Evolutionary conservation across 2,113 vertebrate species (phyloP).

Genomic region (Willisornis vidua): DNA sequence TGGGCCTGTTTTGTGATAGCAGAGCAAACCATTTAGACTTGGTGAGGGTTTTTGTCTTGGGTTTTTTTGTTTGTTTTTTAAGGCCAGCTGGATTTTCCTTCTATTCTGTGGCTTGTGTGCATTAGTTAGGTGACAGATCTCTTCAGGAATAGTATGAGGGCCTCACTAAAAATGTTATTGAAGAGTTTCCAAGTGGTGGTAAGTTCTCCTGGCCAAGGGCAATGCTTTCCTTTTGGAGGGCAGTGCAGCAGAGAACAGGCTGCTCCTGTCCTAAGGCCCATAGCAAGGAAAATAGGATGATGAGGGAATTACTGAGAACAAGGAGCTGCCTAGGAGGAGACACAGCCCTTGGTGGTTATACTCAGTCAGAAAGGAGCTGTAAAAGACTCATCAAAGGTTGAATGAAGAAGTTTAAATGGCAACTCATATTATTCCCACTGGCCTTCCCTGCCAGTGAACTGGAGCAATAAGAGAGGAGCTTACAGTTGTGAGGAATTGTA

Average conservation of each 20-base stretch:
- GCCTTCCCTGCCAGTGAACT: background rate
- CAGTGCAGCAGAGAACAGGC: too few species aligned
- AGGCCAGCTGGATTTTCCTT: background rate
- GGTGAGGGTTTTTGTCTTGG: background rate
- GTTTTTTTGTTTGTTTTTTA: background rate
- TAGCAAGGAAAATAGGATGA: background rate
- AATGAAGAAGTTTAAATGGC: background rate
- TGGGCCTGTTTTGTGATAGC: background rate
- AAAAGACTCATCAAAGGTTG: background rate
- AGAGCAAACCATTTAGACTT: background rate
- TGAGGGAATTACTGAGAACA: background rate
- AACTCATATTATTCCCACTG: background rate
- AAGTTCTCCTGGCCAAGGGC: background rate
- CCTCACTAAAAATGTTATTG: background rate
- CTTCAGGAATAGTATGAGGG: background rate
- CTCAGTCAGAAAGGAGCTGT: background rate
- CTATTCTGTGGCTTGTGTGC: background rate
- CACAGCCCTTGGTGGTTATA: background rate
- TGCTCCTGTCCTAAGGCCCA: background rate
- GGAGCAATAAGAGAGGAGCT: background rate
- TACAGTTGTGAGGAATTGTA: background rate
- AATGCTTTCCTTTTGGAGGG: background rate
- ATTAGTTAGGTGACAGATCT: background rate
- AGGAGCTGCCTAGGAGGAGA: background rate
- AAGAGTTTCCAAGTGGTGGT: background rate